Evolutionary conservation across 2,888 invertebrate species (phyloP).

Genomic region (Neoaliturus tenellus): DNA sequence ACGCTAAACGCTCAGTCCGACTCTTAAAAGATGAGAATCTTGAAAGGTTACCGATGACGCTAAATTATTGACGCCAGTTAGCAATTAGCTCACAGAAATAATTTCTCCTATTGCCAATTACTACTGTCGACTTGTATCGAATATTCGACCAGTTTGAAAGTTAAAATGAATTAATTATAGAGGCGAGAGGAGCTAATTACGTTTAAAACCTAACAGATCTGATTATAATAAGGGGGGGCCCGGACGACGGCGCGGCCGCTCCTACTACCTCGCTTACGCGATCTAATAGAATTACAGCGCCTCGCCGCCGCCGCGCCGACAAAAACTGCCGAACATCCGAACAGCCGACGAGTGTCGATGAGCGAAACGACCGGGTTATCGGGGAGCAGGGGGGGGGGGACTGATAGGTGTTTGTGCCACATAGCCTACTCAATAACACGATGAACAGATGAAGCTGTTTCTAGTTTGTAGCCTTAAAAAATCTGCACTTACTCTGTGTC

Average conservation of each 20-base stretch:
- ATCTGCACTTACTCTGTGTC: no score
- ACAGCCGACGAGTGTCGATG: no score
- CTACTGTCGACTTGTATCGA: conserved; percentile 55
- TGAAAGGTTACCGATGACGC: conserved; percentile 46
- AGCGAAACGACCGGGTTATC: no score
- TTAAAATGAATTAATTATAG: conserved; percentile 59
- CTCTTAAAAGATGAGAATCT: conserved; percentile 43
- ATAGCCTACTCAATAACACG: no score
- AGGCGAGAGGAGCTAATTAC: conserved; percentile 54
- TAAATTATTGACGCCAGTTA: conserved; percentile 50
- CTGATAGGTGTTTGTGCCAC: no score
- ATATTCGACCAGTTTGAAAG: conserved; percentile 57
- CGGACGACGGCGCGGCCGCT: not conserved
- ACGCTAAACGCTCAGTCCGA: conserved; percentile 19
- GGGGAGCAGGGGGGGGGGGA: no score
- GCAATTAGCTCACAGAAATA: conserved; percentile 58
- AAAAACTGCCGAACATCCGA: no score
- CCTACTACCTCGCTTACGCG: conserved; percentile 36
- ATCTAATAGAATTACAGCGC: not conserved
- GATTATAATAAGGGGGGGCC: conserved; percentile 48
- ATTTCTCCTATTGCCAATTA: conserved; percentile 58
- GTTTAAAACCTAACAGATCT: conserved; percentile 55
- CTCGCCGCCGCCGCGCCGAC: not conserved
- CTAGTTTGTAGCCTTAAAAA: no score
- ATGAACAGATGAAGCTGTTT: no score